Evolutionary conservation across 1,140 invertebrate species (phyloP), one percentile per base, ranked within the genome.

Genomic region (Andricus grossulariae): DNA sequence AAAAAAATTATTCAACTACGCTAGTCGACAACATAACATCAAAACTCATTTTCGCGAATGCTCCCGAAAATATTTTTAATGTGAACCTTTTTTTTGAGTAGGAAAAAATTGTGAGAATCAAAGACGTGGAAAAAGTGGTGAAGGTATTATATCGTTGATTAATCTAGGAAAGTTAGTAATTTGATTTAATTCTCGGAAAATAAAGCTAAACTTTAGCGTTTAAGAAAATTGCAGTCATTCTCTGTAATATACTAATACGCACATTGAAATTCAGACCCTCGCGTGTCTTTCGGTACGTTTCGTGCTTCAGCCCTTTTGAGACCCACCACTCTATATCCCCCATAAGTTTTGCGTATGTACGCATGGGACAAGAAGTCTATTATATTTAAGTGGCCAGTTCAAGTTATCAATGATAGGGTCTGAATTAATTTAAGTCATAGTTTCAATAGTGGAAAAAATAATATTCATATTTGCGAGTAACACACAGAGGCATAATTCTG

Each of bases 241-340:
- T 8, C 15, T 32, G 25, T 66, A 66, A 39, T 66, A 66, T 66
- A 66, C 60, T 66, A 66, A 66, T 66, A 39, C 60, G 39, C 32
- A 66, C 60, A 45, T 45, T 18, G 25, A 16, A 7, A 32, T 66
- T 66, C 32, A 79, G 73, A 77, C 80, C 82, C 84, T 83, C 72
- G 83, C 82, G 81, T 83, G 83, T 82, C 80, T 72, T 73, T 80
- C 77, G 79, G 78, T 80, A 81, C 79, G 79, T 79, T 82, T 72
- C 76, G 75, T 74, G 60, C 60, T 84, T 39, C 49, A 73, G 75
- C 80, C 82, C 82, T 82, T 85, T 83, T 82, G 82, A 83, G 80
- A 79, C 78, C 70, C 76, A 57, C 80, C 79, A 83, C 84, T 82
- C 82, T 81, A 83, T 80, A 83, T 85, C 78, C 82, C 79, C 80